phyloP scores from a whole-genome alignment of 2,888 invertebrate genomes.

The Nemapogon koenigi region DNA sequence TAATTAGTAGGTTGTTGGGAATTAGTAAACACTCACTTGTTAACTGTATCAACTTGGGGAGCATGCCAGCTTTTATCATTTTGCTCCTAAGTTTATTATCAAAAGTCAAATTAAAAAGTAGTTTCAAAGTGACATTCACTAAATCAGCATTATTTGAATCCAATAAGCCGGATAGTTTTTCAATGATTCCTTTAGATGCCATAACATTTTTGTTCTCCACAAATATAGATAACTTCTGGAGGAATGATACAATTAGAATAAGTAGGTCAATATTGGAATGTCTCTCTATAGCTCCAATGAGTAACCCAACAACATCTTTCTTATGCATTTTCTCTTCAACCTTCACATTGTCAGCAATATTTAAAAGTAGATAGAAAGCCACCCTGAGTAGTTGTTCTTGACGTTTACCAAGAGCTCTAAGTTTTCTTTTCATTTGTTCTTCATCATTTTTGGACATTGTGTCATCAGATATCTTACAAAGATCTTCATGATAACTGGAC shows the following conservation, averaged over 20 bases:
- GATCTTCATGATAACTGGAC: conserved; percentile 73
- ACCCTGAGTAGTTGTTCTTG: conserved; percentile 93
- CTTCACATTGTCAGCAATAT: conserved; percentile 93
- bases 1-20: no score
- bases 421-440: conserved; percentile 78
- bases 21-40: conserved; percentile 67
- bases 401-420: conserved; percentile 84
- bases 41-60: conserved; percentile 89
- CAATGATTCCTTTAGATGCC: conserved; percentile 80
- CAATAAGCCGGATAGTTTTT: conserved; percentile 83
- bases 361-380: conserved; percentile 90
- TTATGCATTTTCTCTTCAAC: conserved; percentile 98
- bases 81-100: conserved; percentile 84
- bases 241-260: conserved; percentile 88
- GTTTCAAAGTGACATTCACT: conserved; percentile 82
- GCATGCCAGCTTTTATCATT: conserved; percentile 88
- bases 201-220: conserved; percentile 94
- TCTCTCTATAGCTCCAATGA: conserved; percentile 88
- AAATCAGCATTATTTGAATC: conserved; percentile 72
- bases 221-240: conserved; percentile 94
- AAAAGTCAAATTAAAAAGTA: conserved; percentile 95
- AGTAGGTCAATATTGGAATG: conserved; percentile 86
- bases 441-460: conserved; percentile 68
- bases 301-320: conserved; percentile 86
- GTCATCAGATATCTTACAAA: conserved; percentile 59